phyloP scores from a whole-genome alignment of 2,888 invertebrate genomes.

The Sericinus montela region DNA sequence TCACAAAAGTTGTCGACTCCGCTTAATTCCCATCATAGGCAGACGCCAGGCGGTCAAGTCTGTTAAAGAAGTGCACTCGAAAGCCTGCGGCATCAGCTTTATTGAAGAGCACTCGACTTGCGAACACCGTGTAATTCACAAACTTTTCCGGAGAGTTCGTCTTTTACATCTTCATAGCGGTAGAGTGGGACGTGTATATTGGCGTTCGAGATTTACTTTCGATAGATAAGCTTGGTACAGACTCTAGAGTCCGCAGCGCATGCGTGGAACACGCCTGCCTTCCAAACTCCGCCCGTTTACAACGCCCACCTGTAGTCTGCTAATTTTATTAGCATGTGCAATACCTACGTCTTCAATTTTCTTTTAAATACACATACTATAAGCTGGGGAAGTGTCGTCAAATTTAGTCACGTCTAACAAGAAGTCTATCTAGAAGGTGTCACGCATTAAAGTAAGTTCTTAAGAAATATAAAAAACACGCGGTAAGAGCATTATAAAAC shows the following conservation, averaged over 20 bases:
- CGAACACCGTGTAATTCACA: slow-evolving; percentile 43
- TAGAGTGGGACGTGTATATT: slow-evolving; percentile 56
- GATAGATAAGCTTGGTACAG: slow-evolving; percentile 31
- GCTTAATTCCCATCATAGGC: slow-evolving; percentile 53
- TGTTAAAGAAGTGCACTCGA: slow-evolving; percentile 50
- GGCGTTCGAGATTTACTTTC: slow-evolving; percentile 37
- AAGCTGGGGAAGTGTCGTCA: slow-evolving; percentile 12
- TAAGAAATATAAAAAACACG: slow-evolving; percentile 31
- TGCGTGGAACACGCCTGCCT: slow-evolving; percentile 65
- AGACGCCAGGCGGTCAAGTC: slow-evolving; percentile 64
- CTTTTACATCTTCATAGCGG: slow-evolving; percentile 52
- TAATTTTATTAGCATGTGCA: slow-evolving; percentile 40
- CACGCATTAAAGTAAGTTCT: slow-evolving; percentile 23
- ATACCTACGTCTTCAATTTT: slow-evolving; percentile 40
- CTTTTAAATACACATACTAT: slow-evolving; percentile 13
- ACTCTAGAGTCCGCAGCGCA: slow-evolving; percentile 50
- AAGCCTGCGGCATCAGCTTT: slow-evolving; percentile 54
- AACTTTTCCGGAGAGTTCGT: slow-evolving; percentile 44
- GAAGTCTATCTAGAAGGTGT: slow-evolving; percentile 17
- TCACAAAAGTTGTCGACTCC: slow-evolving; percentile 46
- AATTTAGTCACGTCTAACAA: slow-evolving; percentile 10
- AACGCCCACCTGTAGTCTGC: slow-evolving; percentile 70
- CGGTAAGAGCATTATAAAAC: slow-evolving; percentile 46
- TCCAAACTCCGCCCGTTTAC: slow-evolving; percentile 59
- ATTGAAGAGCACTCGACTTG: slow-evolving; percentile 48